Conservation (phyloP, 2,797 vertebrate genomes). For the Syngnathus acus region DNA sequence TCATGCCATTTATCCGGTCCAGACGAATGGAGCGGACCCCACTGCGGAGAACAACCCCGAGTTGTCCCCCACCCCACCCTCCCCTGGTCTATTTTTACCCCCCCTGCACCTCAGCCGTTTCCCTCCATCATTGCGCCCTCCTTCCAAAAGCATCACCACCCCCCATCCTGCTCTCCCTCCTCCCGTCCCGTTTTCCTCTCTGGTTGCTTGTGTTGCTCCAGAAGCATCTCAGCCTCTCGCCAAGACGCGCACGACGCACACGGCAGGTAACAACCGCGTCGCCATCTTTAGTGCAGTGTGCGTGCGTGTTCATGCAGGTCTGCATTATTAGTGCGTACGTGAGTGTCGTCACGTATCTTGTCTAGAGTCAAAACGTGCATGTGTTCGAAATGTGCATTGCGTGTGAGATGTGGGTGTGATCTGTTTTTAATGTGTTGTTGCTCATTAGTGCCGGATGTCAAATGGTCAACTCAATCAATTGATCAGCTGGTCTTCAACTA, state of each 20-base stretch:
- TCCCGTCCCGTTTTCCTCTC: constrained; percentile 35
- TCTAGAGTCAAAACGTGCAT: background rate
- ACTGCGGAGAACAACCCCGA: constrained; percentile 29
- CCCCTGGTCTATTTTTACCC: constrained; percentile 54
- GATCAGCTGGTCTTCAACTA: background rate
- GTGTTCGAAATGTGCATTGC: background rate
- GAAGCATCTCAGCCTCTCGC: constrained; percentile 53
- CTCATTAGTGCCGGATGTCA: background rate
- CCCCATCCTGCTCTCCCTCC: constrained; percentile 42
- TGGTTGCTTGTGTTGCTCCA: constrained; percentile 36
- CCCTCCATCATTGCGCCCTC: constrained; percentile 38
- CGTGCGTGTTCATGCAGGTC: constrained; percentile 1
- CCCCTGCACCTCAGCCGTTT: constrained; percentile 46
- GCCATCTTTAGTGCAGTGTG: constrained; percentile 25
- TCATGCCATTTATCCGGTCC: too few relatives aligned
- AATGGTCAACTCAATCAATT: background rate
- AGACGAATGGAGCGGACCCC: constrained; percentile 37
- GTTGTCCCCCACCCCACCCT: background rate
- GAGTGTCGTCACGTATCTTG: background rate
- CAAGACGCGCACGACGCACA: constrained; percentile 51
- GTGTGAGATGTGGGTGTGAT: background rate
- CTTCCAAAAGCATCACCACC: constrained; percentile 62
- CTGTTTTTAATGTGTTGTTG: background rate
- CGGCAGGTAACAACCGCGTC: constrained; percentile 60
- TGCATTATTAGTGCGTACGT: too few relatives aligned